phyloP scores from a whole-genome alignment of 1,140 invertebrate genomes.

The Acromyrmex heyeri region DNA sequence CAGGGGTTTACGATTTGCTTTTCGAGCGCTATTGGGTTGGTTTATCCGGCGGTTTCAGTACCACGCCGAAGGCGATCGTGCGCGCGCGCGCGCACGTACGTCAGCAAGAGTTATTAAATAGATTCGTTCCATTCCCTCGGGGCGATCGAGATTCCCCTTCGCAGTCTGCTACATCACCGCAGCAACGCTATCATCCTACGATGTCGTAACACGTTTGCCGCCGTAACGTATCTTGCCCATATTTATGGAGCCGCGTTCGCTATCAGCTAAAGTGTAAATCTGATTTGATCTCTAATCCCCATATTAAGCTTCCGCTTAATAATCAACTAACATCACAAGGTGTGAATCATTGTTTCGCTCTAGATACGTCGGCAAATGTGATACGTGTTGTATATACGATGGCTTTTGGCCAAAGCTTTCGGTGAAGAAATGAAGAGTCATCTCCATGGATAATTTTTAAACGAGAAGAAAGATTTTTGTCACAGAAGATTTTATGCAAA shows the following conservation, averaged over 20 bases:
- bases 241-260: slow-evolving; percentile 67
- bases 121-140: slow-evolving; percentile 77
- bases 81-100: slow-evolving; percentile 47
- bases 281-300: slow-evolving; percentile 68
- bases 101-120: slow-evolving; percentile 77
- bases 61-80: slow-evolving; percentile 68
- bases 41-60: slow-evolving; percentile 61
- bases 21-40: slow-evolving; percentile 38
- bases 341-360: background rate
- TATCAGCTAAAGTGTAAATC: slow-evolving; percentile 70
- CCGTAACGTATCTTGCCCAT: slow-evolving; percentile 39
- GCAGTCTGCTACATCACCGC: slow-evolving; percentile 65
- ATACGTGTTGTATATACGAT: background rate
- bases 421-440: background rate
- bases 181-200: slow-evolving; percentile 56
- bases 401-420: background rate
- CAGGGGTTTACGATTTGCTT: slow-evolving; percentile 55
- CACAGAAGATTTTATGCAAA: background rate
- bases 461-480: background rate
- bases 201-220: slow-evolving; percentile 55
- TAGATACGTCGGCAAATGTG: background rate
- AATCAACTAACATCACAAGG: background rate
- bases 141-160: slow-evolving; percentile 70
- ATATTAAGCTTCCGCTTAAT: slow-evolving; percentile 43
- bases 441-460: background rate